Percentiles rank a stretch among this genome's conserved stretches.
These are phyloP conservation scores for Heteromyza rotundicornis DNA, from an alignment of 2,888 invertebrate genomes.

Conservation along the genomic window DNA sequence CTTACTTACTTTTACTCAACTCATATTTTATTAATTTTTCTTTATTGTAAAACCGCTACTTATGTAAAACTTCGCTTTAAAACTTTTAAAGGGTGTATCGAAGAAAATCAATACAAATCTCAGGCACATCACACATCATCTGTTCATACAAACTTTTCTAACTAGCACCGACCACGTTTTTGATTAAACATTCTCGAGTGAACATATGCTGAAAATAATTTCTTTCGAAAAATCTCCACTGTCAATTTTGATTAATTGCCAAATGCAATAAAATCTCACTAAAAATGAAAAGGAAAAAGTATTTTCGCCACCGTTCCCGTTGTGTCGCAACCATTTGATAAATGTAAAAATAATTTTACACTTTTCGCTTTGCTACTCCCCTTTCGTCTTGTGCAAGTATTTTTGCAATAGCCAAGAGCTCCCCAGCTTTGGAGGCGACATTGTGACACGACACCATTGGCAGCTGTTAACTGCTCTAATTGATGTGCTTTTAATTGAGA, in stretches of 20 bases:
- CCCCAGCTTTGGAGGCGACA: too few species aligned
- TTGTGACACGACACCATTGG: neutral
- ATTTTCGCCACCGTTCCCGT: neutral
- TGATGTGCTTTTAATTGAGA: constrained; percentile 49
- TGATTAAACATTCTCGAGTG: neutral
- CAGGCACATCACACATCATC: too few species aligned
- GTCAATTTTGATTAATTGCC: constrained; percentile 27
- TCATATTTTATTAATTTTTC: too few species aligned
- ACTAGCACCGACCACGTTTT: constrained; percentile 2
- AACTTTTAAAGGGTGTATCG: too few species aligned
- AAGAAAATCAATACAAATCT: too few species aligned
- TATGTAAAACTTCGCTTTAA: too few species aligned
- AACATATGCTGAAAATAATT: too few species aligned
- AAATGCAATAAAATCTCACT: neutral
- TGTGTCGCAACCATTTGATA: too few species aligned
- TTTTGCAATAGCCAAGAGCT: neutral
- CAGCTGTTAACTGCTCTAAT: constrained; percentile 35
- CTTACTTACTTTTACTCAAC: too few species aligned
- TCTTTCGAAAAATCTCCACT: constrained; percentile 10
- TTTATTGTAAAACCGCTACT: too few species aligned
- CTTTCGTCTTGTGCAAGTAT: neutral
- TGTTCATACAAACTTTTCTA: too few species aligned
- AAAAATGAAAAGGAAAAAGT: neutral
- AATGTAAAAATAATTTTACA: neutral
- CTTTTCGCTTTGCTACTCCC: too few species aligned